These are phyloP conservation scores for Hippocampus barbouri DNA, from an alignment of 2,113 vertebrate genomes.

Conservation along the genomic window DNA sequence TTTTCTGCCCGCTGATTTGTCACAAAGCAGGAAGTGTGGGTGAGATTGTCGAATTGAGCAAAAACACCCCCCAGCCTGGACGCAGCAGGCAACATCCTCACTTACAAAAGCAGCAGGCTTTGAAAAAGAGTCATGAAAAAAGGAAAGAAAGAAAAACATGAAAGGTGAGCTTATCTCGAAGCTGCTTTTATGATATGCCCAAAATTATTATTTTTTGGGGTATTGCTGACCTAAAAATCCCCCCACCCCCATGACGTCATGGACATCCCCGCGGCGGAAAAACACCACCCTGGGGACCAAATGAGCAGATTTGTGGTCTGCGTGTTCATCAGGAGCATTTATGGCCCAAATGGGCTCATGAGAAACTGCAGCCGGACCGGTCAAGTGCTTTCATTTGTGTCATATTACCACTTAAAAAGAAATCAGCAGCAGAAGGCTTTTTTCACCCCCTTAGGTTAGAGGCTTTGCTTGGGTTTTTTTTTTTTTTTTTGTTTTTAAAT, in stretches of 20 bases:
- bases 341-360: neutral
- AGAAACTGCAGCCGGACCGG: neutral
- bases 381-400: slow-evolving; percentile 2
- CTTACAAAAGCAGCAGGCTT: slow-evolving; percentile 52
- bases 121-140: no score
- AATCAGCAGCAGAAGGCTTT: neutral
- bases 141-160: no score
- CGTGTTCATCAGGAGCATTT: neutral
- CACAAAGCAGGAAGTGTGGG: slow-evolving; percentile 60
- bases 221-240: no score
- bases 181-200: no score
- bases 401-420: slow-evolving; percentile 3
- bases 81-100: slow-evolving; percentile 58
- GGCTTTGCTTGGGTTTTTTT: slow-evolving; percentile 16
- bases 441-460: neutral
- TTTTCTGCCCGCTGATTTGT: slow-evolving; percentile 49
- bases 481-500: neutral
- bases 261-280: no score
- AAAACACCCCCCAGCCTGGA: slow-evolving; percentile 45
- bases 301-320: neutral
- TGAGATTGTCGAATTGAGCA: slow-evolving; percentile 46
- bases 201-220: no score
- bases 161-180: no score
- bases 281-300: neutral
- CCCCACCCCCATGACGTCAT: no score